Conservation (phyloP, 2,888 invertebrate genomes). For the Cenopis cana region DNA sequence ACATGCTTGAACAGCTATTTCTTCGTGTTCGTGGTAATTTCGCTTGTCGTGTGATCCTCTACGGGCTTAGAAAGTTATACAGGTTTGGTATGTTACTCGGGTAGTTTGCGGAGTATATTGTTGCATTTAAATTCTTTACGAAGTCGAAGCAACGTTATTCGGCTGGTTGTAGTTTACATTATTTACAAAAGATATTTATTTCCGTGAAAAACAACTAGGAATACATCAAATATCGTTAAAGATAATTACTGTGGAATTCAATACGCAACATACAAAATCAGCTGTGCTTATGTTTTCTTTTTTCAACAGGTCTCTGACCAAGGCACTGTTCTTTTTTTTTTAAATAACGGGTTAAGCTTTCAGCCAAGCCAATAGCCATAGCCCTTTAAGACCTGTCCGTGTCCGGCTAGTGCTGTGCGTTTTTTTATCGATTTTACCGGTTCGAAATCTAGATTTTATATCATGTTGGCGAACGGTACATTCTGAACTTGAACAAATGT, state of each 20-base stretch:
- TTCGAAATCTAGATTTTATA: slow-evolving; percentile 37
- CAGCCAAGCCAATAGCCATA: slow-evolving; percentile 48
- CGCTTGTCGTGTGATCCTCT: slow-evolving; percentile 45
- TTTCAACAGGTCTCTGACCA: not conserved
- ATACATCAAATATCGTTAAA: not conserved
- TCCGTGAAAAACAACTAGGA: slow-evolving; percentile 13
- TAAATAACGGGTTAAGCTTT: slow-evolving; percentile 38
- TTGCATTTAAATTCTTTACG: slow-evolving; percentile 24
- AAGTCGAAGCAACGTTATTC: slow-evolving; percentile 45
- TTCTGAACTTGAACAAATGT: slow-evolving; percentile 21
- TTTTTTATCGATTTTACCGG: slow-evolving; percentile 49
- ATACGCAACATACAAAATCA: slow-evolving; percentile 14
- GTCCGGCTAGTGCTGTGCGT: slow-evolving; percentile 50
- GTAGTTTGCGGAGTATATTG: slow-evolving; percentile 29
- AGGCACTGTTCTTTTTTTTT: slow-evolving; percentile 27
- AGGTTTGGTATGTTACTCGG: slow-evolving; percentile 46
- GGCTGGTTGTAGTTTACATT: slow-evolving; percentile 49
- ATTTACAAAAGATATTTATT: slow-evolving; percentile 18
- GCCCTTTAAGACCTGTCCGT: slow-evolving; percentile 36
- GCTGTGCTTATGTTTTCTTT: slow-evolving; percentile 21
- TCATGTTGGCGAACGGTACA: slow-evolving; percentile 25
- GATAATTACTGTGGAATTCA: not conserved
- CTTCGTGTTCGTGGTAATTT: slow-evolving; percentile 44
- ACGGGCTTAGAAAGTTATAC: slow-evolving; percentile 65
- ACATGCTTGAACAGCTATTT: slow-evolving; percentile 26